Conservation (phyloP, 2,113 vertebrate genomes). For the Aptenodytes patagonicus region DNA sequence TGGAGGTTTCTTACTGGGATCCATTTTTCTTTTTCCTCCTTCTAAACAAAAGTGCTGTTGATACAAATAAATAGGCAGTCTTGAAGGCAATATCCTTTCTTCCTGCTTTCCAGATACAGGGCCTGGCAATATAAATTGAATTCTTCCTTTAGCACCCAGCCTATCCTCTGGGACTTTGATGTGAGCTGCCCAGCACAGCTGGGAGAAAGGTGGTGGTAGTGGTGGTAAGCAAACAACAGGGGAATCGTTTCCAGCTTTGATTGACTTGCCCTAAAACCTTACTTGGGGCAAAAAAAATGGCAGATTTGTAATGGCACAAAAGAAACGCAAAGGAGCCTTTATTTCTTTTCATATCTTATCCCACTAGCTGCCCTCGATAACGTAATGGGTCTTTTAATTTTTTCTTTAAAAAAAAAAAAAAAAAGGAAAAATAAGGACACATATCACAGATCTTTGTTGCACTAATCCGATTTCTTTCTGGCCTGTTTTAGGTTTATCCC, state of each 20-base stretch:
- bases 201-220: not conserved
- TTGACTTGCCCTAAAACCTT: not conserved
- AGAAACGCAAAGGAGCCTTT: not conserved
- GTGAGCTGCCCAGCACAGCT: not conserved
- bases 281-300: not conserved
- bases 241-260: not conserved
- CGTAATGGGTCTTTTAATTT: not conserved
- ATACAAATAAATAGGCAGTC: not conserved
- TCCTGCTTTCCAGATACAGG: not conserved
- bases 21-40: not conserved
- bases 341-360: not conserved
- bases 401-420: too few relatives aligned
- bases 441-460: too few relatives aligned
- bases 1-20: not conserved
- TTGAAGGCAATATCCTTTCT: not conserved
- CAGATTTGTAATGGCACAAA: not conserved
- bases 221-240: not conserved
- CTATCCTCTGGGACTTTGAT: not conserved
- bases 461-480: not conserved
- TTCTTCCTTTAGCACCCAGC: not conserved
- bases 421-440: not conserved
- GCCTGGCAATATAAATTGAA: not conserved
- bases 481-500: slow-evolving; percentile 85
- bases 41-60: not conserved
- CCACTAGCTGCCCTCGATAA: not conserved